Evolutionary conservation across 2,888 invertebrate species (phyloP), one percentile per base, ranked within the genome.

Genomic region (Phrixothrix hirtus): DNA sequence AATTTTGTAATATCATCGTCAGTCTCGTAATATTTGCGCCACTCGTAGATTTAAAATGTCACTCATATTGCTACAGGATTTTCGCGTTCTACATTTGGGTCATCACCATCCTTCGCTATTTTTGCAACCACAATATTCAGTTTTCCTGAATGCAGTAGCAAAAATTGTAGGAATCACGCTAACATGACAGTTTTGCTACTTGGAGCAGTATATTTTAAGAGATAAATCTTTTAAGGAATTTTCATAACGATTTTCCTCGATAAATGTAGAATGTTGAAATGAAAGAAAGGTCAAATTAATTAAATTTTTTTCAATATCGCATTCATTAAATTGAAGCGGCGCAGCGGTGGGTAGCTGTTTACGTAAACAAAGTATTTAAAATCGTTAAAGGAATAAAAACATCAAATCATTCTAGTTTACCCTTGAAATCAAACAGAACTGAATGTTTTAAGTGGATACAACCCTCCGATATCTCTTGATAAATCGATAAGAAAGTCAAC

Each of bases 401-500:
- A 27, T 25, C 47, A 47, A 47, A 47, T 34, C 31, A 39, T 38
- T 39, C 39, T 47, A 39, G 32, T 47, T 30, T 37, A 27, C 32
- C 25, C 37, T 42, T 46, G 37, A 46, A 52, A 46, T 42, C 38
- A 48, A 43, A 43, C 31, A 26, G 32, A 43, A 26, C 15, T 27
- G 26, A 47, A 44, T 53, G 36, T 43, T 45, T 45, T 53, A 48
- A 53, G 34, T 38, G 32, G 38, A 47, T 37, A 44, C 47, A 47
- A 53, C 38, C 31, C 34, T 49, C 29, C 46, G 16, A 38, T 37
- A 48, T 52, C 32, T 41, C 16, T 37, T 26, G 42, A 57, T 39
- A 55, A 52, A 58, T 58, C 58, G 58, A 58, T 55, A 39, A 38
- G 51, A 58, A 51, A 55, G 52, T 58, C 55, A 55, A 51, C 51